Conservation (phyloP, 2,888 invertebrate species). For the Phyllotreta cruciferae region DNA sequence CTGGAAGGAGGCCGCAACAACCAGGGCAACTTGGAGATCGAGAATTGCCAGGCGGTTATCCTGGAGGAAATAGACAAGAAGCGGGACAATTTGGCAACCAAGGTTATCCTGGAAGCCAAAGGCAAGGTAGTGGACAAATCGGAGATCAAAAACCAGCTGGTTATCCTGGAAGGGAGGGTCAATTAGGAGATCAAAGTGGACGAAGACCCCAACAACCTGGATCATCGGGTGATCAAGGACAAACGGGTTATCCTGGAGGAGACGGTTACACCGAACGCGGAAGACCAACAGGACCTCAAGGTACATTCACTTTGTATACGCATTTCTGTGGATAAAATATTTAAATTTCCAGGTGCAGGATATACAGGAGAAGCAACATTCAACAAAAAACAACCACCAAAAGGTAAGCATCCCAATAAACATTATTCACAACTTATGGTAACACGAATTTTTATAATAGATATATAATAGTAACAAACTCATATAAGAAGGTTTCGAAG, state of each 20-base stretch:
- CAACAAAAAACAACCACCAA: no score
- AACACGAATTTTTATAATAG: no score
- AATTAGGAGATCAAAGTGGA: no score
- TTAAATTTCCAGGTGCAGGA: slow-evolving; percentile 39
- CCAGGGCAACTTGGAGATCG: neutral
- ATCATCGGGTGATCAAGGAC: slow-evolving; percentile 31
- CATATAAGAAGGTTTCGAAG: no score
- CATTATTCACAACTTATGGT: no score
- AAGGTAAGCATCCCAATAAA: no score
- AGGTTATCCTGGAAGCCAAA: slow-evolving; percentile 1
- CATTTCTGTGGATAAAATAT: neutral
- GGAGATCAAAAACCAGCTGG: no score
- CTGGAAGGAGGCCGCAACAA: neutral
- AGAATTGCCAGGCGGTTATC: slow-evolving; percentile 21
- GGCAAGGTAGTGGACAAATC: no score
- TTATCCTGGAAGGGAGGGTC: neutral
- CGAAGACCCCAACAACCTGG: slow-evolving; percentile 6
- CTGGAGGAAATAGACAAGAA: slow-evolving; percentile 38
- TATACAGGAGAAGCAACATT: slow-evolving; percentile 34
- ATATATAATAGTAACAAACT: no score
- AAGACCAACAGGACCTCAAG: slow-evolving; percentile 40
- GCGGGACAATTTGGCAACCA: slow-evolving; percentile 3
- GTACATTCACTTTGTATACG: slow-evolving; percentile 7
- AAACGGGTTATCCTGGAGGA: slow-evolving; percentile 48
- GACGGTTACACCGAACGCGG: slow-evolving; percentile 43